These are phyloP conservation scores for Trichonephila inaurata DNA, from an alignment of 1,140 invertebrate genomes.

Conservation along the genomic window DNA sequence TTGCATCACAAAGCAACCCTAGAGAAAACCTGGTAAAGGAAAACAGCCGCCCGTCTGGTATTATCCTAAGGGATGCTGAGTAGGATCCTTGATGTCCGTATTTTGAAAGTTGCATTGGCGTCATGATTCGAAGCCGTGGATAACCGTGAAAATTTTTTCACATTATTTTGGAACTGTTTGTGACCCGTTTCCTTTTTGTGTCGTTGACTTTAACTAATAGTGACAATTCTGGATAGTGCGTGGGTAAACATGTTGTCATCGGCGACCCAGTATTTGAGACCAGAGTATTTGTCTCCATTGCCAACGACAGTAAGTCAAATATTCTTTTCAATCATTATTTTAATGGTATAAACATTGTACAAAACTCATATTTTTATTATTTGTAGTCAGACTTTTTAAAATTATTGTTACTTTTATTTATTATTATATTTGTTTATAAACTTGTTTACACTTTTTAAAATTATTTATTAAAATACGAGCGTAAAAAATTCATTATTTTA, in stretches of 20 bases:
- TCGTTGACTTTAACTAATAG: neutral
- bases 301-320: constrained; percentile 90
- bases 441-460: too few relatives aligned
- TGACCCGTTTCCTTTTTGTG: neutral
- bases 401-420: too few relatives aligned
- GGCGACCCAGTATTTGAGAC: constrained; percentile 95
- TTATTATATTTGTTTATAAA: too few relatives aligned
- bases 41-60: neutral
- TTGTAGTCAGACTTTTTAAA: too few relatives aligned
- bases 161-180: neutral
- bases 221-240: neutral
- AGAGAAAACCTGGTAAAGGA: neutral
- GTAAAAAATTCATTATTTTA: too few relatives aligned
- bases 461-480: too few relatives aligned
- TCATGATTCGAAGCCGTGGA: neutral
- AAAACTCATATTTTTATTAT: too few relatives aligned
- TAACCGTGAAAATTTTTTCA: neutral
- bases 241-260: constrained; percentile 86
- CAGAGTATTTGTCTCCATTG: constrained; percentile 94
- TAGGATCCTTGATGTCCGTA: neutral
- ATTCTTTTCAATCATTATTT: constrained; percentile 73
- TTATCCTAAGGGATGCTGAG: neutral
- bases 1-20: constrained; percentile 51
- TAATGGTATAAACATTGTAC: too few relatives aligned
- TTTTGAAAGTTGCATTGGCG: neutral